Evolutionary conservation across 2,113 vertebrate genomes (phyloP), one percentile per base, ranked within the genome.

Genomic region (Verasper variegatus): DNA sequence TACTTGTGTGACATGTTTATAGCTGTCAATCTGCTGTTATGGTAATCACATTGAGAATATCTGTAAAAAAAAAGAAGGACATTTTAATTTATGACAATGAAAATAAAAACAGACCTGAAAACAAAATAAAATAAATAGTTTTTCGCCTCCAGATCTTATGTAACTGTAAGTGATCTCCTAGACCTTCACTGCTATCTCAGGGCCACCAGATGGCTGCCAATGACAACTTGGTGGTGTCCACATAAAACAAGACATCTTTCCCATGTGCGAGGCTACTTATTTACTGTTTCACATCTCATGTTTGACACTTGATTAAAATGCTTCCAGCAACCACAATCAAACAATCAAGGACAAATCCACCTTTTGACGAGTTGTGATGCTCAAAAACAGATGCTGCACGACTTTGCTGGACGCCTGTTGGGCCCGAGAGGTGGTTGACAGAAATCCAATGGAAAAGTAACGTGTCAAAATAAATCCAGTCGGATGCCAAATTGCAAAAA

Each of bases 341-440:
- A 31, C 31, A 69, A 75, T 62, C 23, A 74, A 79, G 56, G 35
- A 79, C 60, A 84, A 81, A 85, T 75, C 49, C 49, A 66, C 42
- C 40, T 47, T 47, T 62, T 21, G 68, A 68, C 8, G 4, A 74
- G 31, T 72, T 42, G 49, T 35, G 31, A 67, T 68, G 37, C 79
- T 84, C 54, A 66, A 78, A 85, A 88, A 76, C 87, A 91, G 83
- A 88, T 83, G 82, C 72, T 83, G 14, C 24, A 49, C 24, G 67
- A 66, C 61, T 59, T 87, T 79, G 31, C 58, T 35, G 42, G 72
- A 76, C 51, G 70, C 18, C 65, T 76, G n/a, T 61, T 69, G 73
- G 80, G 75, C 70, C 71, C 54, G 42, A 31, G 74, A 54, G 52
- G 71, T 64, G 42, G 52, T 74, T 86, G 87, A 82, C 31, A 31